Evolutionary conservation across 2,888 invertebrate genomes (phyloP).

Genomic region (Empis livida): DNA sequence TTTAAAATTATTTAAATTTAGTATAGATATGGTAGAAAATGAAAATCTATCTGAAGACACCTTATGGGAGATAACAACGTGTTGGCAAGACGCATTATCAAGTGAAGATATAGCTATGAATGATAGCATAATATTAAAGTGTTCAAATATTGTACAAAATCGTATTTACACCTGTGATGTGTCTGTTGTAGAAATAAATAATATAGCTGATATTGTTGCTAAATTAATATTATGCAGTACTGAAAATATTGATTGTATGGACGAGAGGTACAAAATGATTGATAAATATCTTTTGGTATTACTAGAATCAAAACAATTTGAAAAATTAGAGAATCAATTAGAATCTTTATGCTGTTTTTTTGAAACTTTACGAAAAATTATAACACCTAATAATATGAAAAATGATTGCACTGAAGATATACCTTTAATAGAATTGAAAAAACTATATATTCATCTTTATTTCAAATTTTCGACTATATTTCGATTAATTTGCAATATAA

Average conservation of each 20-base stretch:
- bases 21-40: conserved; percentile 29
- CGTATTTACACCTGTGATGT: conserved; percentile 8
- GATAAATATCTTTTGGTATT: conserved; percentile 18
- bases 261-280: conserved; percentile 17
- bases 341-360: background rate
- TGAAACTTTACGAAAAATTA: background rate
- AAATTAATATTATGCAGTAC: conserved; percentile 29
- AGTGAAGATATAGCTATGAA: conserved; percentile 27
- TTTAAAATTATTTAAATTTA: conserved; percentile 37
- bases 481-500: conserved; percentile 23
- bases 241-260: conserved; percentile 21
- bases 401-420: background rate
- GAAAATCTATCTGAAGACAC: conserved; percentile 36
- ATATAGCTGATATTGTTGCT: conserved; percentile 23
- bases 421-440: conserved; percentile 7
- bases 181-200: conserved; percentile 15
- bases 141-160: conserved; percentile 20
- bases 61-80: conserved; percentile 42
- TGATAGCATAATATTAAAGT: conserved; percentile 18
- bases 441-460: conserved; percentile 18
- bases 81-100: conserved; percentile 44
- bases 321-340: conserved; percentile 1
- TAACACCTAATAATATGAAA: background rate
- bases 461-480: conserved; percentile 24
- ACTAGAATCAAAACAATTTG: conserved; percentile 5